phyloP scores from a whole-genome alignment of 2,113 vertebrate genomes.

The Embiotoca jacksoni region DNA sequence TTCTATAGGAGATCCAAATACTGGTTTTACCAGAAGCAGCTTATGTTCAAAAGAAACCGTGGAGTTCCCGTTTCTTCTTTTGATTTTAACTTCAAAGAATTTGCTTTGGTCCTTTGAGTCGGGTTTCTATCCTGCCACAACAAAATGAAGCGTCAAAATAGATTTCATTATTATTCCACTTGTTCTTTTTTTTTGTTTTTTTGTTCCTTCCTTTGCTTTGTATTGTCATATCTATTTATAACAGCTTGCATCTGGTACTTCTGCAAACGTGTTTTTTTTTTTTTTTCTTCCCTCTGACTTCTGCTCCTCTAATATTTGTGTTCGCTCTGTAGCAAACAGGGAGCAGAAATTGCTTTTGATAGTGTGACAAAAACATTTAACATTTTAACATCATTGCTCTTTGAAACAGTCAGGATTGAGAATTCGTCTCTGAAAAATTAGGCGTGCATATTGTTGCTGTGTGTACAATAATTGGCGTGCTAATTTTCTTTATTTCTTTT shows the following conservation, averaged over 20 bases:
- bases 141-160: constrained; percentile 57
- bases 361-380: constrained; percentile 55
- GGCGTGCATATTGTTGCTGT: background rate
- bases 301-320: constrained; percentile 56
- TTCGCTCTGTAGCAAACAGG: constrained; percentile 31
- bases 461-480: background rate
- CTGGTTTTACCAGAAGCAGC: constrained; percentile 16
- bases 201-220: constrained; percentile 45
- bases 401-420: constrained; percentile 31
- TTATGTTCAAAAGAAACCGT: constrained; percentile 42
- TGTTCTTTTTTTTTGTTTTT: constrained; percentile 22
- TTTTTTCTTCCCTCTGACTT: constrained; percentile 39
- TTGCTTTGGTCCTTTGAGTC: constrained; percentile 54
- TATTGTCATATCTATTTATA: constrained; percentile 75
- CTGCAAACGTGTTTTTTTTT: constrained; percentile 13
- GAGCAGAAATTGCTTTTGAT: constrained; percentile 43
- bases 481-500: constrained; percentile 32
- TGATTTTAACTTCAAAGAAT: constrained; percentile 70
- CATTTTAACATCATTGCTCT: constrained; percentile 44
- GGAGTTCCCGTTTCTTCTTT: constrained; percentile 25
- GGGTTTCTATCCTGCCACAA: constrained; percentile 49
- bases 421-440: background rate
- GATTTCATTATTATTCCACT: constrained; percentile 44
- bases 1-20: background rate
- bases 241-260: constrained; percentile 48